Conservation (phyloP, 1,140 invertebrate species). For the Bradysia coprophila region DNA sequence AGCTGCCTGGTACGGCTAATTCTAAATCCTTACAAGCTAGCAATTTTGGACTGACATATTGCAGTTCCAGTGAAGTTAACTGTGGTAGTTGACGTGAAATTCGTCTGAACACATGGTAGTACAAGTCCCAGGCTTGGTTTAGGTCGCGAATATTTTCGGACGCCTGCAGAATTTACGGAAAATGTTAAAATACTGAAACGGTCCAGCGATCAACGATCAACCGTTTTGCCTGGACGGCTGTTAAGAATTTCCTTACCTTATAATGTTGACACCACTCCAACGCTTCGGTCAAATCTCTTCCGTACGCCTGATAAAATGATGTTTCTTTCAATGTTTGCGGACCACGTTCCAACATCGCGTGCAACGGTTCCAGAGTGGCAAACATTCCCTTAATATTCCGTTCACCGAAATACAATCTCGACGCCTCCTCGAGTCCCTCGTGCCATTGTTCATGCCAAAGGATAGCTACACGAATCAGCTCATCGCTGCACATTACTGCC, state of each 20-base stretch:
- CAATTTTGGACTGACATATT: slow-evolving; percentile 89
- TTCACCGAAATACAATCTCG: slow-evolving; percentile 90
- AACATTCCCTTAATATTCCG: slow-evolving; percentile 91
- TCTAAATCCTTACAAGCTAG: slow-evolving; percentile 79
- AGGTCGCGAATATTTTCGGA: slow-evolving; percentile 76
- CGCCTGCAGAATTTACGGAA: slow-evolving; percentile 20
- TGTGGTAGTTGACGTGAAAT: slow-evolving; percentile 90
- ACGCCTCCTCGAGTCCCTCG: slow-evolving; percentile 95
- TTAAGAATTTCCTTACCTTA: slow-evolving; percentile 30
- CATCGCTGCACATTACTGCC: slow-evolving; percentile 87
- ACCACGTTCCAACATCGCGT: slow-evolving; percentile 82
- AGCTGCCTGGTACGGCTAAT: slow-evolving; percentile 88
- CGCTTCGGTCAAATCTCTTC: slow-evolving; percentile 81
- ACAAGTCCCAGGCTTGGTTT: slow-evolving; percentile 97
- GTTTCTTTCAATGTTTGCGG: slow-evolving; percentile 93
- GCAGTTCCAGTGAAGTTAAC: slow-evolving; percentile 72
- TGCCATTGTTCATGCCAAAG: slow-evolving; percentile 99
- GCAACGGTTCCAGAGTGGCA: slow-evolving; percentile 83
- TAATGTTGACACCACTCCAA: slow-evolving; percentile 85
- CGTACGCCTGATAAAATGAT: slow-evolving; percentile 92
- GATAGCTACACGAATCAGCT: slow-evolving; percentile 94
- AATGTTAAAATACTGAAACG: too few relatives aligned
- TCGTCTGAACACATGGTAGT: slow-evolving; percentile 92
- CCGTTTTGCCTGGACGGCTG: too few relatives aligned
- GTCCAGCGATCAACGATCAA: too few relatives aligned